Percentiles rank a stretch among this genome's conserved stretches.
Conservation (phyloP, 2,797 vertebrate species). For the Catostomus latipinnis region DNA sequence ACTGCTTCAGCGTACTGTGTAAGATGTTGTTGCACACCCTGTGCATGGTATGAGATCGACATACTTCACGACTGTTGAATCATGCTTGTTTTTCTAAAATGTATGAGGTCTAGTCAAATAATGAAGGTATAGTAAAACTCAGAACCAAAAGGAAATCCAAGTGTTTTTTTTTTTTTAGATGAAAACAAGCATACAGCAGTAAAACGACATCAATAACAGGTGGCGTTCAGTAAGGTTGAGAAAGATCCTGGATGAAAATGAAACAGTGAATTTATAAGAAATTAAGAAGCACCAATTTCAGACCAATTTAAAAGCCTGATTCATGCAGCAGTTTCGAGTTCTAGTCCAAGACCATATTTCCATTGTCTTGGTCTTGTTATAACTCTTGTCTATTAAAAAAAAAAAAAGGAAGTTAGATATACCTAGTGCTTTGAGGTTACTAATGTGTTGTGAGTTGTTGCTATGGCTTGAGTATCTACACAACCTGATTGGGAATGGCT, state of each 20-base stretch:
- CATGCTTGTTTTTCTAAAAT: constrained; percentile 32
- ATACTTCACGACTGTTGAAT: constrained; percentile 16
- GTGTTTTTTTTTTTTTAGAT: neutral
- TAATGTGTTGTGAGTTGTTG: no score
- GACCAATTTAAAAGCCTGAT: neutral
- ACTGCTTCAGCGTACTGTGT: constrained; percentile 38
- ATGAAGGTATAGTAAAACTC: neutral
- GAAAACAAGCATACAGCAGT: neutral
- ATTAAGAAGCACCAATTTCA: neutral
- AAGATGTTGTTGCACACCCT: constrained; percentile 15
- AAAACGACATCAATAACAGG: neutral
- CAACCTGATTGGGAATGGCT: no score
- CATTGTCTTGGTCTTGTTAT: no score
- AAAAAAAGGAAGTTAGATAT: no score
- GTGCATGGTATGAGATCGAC: constrained; percentile 28
- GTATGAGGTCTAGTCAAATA: constrained; percentile 37
- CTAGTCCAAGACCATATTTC: no score
- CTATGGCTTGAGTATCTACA: no score
- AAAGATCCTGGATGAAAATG: constrained; percentile 2
- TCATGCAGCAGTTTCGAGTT: no score
- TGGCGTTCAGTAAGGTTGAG: constrained; percentile 8
- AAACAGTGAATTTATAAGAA: neutral
- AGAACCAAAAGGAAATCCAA: neutral
- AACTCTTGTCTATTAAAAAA: no score
- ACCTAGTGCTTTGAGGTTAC: no score